Evolutionary conservation across 2,888 invertebrate genomes (phyloP).

Genomic region (Eueremaeus valkanovi): DNA sequence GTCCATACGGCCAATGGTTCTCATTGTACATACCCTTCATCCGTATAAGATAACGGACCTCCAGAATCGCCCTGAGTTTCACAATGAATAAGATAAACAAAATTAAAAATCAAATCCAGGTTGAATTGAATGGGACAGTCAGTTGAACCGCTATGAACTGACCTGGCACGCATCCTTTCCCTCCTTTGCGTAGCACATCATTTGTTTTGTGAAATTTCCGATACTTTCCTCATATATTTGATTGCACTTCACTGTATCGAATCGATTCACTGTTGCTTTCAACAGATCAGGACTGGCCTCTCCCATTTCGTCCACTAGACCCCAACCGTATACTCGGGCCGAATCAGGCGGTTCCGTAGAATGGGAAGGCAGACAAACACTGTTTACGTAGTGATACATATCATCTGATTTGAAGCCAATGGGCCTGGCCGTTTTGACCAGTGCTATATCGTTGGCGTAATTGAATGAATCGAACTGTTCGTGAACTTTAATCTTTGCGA

Average conservation of each 20-base stretch:
- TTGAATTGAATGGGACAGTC: neutral
- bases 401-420: neutral
- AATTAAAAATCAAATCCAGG: too few species aligned
- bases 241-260: neutral
- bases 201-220: neutral
- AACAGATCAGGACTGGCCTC: neutral
- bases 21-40: neutral
- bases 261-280: neutral
- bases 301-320: neutral
- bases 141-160: too few species aligned
- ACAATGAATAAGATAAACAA: neutral
- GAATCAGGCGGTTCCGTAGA: too few species aligned
- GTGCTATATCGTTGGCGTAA: slow-evolving; percentile 23
- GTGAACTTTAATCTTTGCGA: neutral
- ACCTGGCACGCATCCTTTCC: slow-evolving; percentile 18
- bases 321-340: slow-evolving; percentile 7
- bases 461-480: neutral
- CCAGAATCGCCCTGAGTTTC: slow-evolving; percentile 44
- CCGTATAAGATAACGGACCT: slow-evolving; percentile 36
- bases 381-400: neutral
- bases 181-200: neutral
- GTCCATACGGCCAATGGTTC: neutral
- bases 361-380: neutral
- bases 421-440: slow-evolving; percentile 30
- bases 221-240: neutral